Evolutionary conservation across 1,140 invertebrate genomes (phyloP), one percentile per base, ranked within the genome.

Genomic region (Orchestia grillus): DNA sequence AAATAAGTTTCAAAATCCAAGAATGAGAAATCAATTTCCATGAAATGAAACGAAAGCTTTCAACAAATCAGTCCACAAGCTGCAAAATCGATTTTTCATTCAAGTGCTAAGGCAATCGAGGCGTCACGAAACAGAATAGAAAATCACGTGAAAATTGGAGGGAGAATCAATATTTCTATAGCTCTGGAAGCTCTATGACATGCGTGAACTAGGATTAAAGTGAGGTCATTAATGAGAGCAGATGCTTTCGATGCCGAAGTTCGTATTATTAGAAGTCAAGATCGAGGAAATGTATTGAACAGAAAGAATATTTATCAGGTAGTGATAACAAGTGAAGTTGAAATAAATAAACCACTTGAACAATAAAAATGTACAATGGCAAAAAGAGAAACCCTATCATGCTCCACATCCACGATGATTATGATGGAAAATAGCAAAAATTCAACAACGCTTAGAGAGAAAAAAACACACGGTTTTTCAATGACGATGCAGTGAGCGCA

Each of bases 141-240:
- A 77, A 77, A 77, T 77, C 62, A 77, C 62, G 62, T 77, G 62
- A 77, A 77, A 77, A 77, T 77, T 77, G 62, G 28, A 36, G 62
- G 43, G 43, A 90, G 15, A 90, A 90, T 43, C n/a, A 90, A 42
- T 90, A 44, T 90, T 41, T 90, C 88, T 90, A 90, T 43, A 42
- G 88, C 88, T 90, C 88, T 42, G 62, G 15, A 90, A 90, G 88
- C 88, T 90, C 88, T 90, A 90, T 4, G 42, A 90, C 88, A 90
- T 90, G 88, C 88, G 88, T 90, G 88, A 90, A 43, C 16, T 90
- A 90, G n/a, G 62, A 42, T 90, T 90, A 90, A 42, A 42, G 88
- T 90, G 43, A 90, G 88, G 43, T 90, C n/a, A 90, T 42, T 90
- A 28, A 42, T 44, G 43, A 42, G 88, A 90, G 88, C 88, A 90